A percentile compares a stretch with the other conserved stretches of the same genome.
phyloP scores from a whole-genome alignment of 2,888 invertebrate genomes.

The Amphipyra tragopoginis region DNA sequence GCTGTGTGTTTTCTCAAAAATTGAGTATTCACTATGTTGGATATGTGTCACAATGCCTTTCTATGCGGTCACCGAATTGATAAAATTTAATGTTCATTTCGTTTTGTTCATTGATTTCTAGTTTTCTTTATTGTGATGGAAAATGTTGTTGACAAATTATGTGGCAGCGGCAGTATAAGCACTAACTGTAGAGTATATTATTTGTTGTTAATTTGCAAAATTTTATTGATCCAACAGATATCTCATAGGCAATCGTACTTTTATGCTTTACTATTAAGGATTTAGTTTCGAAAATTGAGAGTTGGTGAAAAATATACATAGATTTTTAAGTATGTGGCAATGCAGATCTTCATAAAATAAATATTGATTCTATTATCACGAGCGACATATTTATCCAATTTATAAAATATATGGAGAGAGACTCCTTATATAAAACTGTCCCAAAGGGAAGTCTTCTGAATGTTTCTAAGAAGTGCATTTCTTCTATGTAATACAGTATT shows the following conservation, averaged over 20 bases:
- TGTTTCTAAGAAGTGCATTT: conserved; percentile 97
- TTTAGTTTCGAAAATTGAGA: conserved; percentile 83
- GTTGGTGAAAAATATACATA: conserved; percentile 89
- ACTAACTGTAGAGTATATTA: conserved; percentile 81
- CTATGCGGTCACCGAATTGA: conserved; percentile 87
- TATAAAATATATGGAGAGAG: conserved; percentile 80
- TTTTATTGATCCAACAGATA: conserved; percentile 87
- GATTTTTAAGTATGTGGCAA: conserved; percentile 90
- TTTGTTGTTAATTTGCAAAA: conserved; percentile 89
- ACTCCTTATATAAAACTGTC: conserved; percentile 84
- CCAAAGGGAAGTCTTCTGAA: conserved; percentile 94
- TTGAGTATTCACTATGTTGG: conserved; percentile 88
- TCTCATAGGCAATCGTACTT: conserved; percentile 83
- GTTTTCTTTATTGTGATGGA: conserved; percentile 86
- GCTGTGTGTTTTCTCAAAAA: conserved; percentile 82
- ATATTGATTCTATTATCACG: conserved; percentile 82
- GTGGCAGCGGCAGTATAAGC: conserved; percentile 86
- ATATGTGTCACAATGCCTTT: conserved; percentile 90
- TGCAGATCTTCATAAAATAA: conserved; percentile 89
- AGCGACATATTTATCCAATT: conserved; percentile 84
- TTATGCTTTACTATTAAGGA: conserved; percentile 84
- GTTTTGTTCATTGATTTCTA: conserved; percentile 81
- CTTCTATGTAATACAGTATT: conserved; percentile 97
- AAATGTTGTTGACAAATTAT: conserved; percentile 89
- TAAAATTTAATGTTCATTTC: conserved; percentile 76